Evolutionary conservation across 2,888 invertebrate genomes (phyloP).

Genomic region (Melieria omissa): DNA sequence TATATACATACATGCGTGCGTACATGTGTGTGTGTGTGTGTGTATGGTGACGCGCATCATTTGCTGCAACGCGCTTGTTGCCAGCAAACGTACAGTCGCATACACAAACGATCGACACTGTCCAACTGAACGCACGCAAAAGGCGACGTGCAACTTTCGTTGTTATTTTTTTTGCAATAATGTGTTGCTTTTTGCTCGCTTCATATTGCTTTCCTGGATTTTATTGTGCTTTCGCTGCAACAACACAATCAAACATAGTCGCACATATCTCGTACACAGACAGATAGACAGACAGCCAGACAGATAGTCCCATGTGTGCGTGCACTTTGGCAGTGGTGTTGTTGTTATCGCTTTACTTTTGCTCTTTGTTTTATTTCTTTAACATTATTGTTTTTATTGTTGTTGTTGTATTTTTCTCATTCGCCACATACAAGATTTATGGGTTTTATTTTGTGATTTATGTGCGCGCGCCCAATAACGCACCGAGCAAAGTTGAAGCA

Average conservation of each 20-base stretch:
- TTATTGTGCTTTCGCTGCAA: no score
- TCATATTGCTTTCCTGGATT: not conserved
- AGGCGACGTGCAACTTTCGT: not conserved
- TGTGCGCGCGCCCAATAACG: constrained; percentile 44
- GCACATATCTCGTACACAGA: no score
- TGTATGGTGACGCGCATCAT: not conserved
- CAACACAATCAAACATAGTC: no score
- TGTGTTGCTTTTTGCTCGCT: not conserved
- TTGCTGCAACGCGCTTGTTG: not conserved
- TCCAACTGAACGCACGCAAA: not conserved
- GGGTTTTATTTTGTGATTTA: constrained; percentile 60
- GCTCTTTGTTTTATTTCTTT: not conserved
- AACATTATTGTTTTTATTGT: not conserved
- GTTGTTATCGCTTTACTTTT: no score
- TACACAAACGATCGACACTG: no score
- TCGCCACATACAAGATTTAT: constrained; percentile 54
- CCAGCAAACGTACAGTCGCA: not conserved
- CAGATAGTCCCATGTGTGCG: no score
- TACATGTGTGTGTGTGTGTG: constrained; percentile 13
- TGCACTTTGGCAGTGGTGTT: no score
- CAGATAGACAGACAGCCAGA: no score
- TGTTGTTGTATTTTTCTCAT: constrained; percentile 1
- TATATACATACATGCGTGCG: not conserved
- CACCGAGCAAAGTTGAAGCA: no score
- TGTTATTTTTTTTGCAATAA: not conserved